phyloP scores from a whole-genome alignment of 1,140 invertebrate genomes.

The Antheraea mylitta region DNA sequence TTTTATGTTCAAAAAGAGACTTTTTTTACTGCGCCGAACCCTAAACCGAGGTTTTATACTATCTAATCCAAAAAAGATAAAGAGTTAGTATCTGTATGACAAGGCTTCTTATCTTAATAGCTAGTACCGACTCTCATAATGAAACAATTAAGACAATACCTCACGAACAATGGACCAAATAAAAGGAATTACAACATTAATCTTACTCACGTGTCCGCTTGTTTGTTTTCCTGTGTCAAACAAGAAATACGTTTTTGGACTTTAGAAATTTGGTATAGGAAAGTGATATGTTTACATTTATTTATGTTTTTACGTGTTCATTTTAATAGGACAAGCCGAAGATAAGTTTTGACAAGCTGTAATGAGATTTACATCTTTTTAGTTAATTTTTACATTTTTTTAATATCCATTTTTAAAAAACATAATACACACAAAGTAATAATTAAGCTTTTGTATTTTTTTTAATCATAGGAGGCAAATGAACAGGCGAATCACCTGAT shows the following conservation, averaged over 20 bases:
- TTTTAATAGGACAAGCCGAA: background rate
- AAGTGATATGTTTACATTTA: conserved; percentile 12
- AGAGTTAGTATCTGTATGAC: conserved; percentile 26
- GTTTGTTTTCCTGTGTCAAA: conserved; percentile 58
- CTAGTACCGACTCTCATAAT: conserved; percentile 44
- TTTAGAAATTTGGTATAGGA: conserved; percentile 10
- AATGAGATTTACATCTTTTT: background rate
- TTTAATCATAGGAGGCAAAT: too few species aligned
- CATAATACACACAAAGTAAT: too few species aligned
- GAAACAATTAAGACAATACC: conserved; percentile 61
- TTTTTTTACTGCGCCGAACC: background rate
- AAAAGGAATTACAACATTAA: conserved; percentile 37
- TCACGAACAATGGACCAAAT: conserved; percentile 37
- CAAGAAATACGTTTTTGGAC: conserved; percentile 54
- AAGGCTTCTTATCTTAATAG: conserved; percentile 44
- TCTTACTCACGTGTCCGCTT: conserved; percentile 49
- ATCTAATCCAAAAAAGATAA: conserved; percentile 9
- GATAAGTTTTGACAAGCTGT: background rate
- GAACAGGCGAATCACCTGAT: too few species aligned
- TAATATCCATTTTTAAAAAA: background rate
- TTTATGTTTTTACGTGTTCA: background rate
- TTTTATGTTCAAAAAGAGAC: too few species aligned
- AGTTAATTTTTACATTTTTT: background rate
- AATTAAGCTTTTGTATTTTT: too few species aligned
- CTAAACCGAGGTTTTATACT: background rate